phyloP scores from a whole-genome alignment of 1,140 invertebrate species.

The Apis dorsata region DNA sequence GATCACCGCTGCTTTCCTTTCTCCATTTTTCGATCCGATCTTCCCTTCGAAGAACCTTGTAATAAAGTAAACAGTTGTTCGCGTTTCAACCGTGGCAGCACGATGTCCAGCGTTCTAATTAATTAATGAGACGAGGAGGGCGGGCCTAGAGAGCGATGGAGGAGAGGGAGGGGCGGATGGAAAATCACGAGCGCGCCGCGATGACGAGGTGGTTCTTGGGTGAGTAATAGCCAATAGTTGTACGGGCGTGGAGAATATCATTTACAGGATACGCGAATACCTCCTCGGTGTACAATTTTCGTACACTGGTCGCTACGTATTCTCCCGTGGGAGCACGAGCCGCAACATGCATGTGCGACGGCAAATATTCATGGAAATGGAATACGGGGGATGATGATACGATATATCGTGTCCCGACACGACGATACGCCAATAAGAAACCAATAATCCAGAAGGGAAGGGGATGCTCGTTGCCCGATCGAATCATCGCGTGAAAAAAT shows the following conservation, averaged over 20 bases:
- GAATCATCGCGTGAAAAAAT: background rate
- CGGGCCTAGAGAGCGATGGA: background rate
- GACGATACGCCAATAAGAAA: background rate
- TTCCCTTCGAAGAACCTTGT: background rate
- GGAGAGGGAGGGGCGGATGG: background rate
- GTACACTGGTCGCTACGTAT: slow-evolving; percentile 4
- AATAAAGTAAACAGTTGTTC: background rate
- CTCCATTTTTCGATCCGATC: background rate
- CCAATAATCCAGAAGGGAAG: background rate
- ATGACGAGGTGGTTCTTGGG: background rate
- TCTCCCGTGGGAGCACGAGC: background rate
- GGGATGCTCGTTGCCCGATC: background rate
- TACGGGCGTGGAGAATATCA: slow-evolving; percentile 5
- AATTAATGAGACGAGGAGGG: slow-evolving; percentile 28
- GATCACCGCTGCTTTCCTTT: background rate
- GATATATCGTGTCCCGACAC: slow-evolving; percentile 1
- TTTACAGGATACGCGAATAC: slow-evolving; percentile 4
- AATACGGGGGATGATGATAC: slow-evolving; percentile 27
- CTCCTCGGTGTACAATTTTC: slow-evolving; percentile 25
- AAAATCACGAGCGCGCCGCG: background rate
- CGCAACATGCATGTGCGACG: background rate
- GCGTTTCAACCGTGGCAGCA: background rate
- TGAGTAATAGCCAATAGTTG: background rate
- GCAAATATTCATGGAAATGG: slow-evolving; percentile 24
- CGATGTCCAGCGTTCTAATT: background rate